A percentile compares a stretch with the other conserved stretches of the same genome.
phyloP scores from a whole-genome alignment of 2,113 vertebrate species.

The Hemichromis elongatus region DNA sequence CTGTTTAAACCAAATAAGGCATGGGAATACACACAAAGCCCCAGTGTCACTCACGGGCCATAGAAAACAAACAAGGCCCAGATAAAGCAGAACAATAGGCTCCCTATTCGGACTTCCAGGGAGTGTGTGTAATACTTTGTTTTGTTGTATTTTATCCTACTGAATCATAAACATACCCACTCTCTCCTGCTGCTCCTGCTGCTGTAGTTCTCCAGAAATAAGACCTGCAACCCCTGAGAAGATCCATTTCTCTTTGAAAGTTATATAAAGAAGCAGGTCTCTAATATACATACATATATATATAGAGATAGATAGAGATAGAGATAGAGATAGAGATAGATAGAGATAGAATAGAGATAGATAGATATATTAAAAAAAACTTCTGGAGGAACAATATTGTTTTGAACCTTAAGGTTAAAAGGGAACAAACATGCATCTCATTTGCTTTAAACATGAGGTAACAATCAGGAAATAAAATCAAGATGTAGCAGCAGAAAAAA shows the following conservation, averaged over 20 bases:
- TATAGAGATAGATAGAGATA: too few relatives aligned
- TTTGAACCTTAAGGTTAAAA: not conserved
- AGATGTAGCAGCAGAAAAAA: not conserved
- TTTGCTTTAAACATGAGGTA: not conserved
- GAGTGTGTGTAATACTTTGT: slow-evolving; percentile 50
- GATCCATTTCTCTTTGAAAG: not conserved
- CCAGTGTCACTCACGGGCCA: slow-evolving; percentile 55
- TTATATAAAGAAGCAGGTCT: not conserved
- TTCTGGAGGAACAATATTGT: not conserved
- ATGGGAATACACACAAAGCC: slow-evolving; percentile 59
- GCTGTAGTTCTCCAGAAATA: not conserved
- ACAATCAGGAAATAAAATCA: not conserved
- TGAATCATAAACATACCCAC: slow-evolving; percentile 50
- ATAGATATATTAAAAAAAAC: too few relatives aligned
- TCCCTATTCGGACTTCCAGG: slow-evolving; percentile 60
- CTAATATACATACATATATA: not conserved
- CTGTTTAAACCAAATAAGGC: slow-evolving; percentile 62
- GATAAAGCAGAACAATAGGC: slow-evolving; percentile 70
- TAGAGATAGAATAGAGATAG: too few relatives aligned
- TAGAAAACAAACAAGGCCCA: slow-evolving; percentile 65
- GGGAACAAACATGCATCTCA: not conserved
- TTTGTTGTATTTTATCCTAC: slow-evolving; percentile 54
- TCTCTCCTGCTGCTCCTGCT: not conserved
- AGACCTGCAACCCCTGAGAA: not conserved
- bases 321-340: too few relatives aligned